A percentile compares a stretch with the other conserved stretches of the same genome.
Conservation (phyloP, 2,113 vertebrate genomes). For the Camelus dromedarius region DNA sequence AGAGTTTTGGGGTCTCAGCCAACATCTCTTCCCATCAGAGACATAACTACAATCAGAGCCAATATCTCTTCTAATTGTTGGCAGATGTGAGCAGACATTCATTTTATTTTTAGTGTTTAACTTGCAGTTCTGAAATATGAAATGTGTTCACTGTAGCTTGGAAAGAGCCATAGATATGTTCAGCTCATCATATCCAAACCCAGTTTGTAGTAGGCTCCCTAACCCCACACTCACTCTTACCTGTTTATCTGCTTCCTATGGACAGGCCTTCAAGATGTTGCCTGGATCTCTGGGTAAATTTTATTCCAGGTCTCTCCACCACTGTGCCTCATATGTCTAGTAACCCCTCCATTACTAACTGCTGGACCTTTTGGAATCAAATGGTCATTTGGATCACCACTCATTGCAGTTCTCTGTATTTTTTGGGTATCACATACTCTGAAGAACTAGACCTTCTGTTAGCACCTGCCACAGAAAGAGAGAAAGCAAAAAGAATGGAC, state of each 20-base stretch:
- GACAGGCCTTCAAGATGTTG: background rate
- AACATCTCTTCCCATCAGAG: constrained; percentile 9
- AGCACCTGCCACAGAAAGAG: background rate
- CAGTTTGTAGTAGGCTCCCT: background rate
- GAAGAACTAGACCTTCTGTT: background rate
- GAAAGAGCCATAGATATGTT: background rate
- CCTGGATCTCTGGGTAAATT: background rate
- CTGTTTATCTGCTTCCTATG: background rate
- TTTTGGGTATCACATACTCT: background rate
- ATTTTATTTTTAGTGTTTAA: constrained; percentile 65
- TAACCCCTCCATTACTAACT: background rate
- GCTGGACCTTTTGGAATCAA: background rate
- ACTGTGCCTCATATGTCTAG: background rate
- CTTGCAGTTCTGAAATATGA: constrained; percentile 61
- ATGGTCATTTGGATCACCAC: background rate
- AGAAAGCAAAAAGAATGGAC: background rate
- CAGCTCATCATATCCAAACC: constrained; percentile 28
- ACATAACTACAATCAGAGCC: background rate
- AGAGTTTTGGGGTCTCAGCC: background rate
- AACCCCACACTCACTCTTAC: background rate
- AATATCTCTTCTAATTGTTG: constrained; percentile 66
- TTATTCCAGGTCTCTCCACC: background rate
- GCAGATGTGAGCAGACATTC: constrained; percentile 49
- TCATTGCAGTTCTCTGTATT: background rate
- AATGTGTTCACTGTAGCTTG: constrained; percentile 41